A percentile compares a stretch with the other conserved stretches of the same genome.
Conservation (phyloP, 2,113 vertebrate genomes). For the Sebastes fasciatus region DNA sequence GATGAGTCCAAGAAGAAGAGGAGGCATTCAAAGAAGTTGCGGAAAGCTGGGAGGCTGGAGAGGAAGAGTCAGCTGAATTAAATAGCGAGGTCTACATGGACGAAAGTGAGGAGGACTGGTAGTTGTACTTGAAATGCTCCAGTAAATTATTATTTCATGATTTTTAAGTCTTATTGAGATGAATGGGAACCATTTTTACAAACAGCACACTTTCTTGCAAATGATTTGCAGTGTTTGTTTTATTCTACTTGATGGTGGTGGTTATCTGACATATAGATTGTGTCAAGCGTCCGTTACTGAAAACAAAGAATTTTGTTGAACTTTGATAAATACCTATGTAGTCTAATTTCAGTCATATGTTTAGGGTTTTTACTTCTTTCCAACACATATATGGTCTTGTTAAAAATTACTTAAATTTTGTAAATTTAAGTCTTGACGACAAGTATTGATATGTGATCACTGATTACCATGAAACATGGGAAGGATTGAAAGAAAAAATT, state of each 20-base stretch:
- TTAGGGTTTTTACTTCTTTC: neutral
- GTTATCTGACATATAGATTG: neutral
- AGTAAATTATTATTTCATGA: neutral
- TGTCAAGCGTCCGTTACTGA: neutral
- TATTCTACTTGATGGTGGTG: neutral
- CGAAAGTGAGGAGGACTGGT: neutral
- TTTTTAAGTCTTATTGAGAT: conserved; percentile 38
- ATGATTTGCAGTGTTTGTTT: neutral
- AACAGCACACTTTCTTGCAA: neutral
- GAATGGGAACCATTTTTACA: conserved; percentile 20
- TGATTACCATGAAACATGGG: neutral
- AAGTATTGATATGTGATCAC: neutral
- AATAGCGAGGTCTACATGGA: neutral
- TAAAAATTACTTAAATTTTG: neutral
- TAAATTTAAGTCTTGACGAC: neutral
- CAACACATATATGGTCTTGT: neutral
- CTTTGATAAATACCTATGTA: neutral
- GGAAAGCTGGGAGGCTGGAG: neutral
- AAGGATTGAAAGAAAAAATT: neutral
- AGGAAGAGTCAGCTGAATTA: neutral
- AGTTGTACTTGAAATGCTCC: neutral
- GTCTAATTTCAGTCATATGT: neutral
- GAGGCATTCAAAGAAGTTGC: neutral
- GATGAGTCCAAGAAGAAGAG: neutral
- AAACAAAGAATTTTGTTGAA: neutral